A percentile compares a stretch with the other conserved stretches of the same genome.
phyloP scores from a whole-genome alignment of 2,797 vertebrate genomes.

The Cuculus canorus region DNA sequence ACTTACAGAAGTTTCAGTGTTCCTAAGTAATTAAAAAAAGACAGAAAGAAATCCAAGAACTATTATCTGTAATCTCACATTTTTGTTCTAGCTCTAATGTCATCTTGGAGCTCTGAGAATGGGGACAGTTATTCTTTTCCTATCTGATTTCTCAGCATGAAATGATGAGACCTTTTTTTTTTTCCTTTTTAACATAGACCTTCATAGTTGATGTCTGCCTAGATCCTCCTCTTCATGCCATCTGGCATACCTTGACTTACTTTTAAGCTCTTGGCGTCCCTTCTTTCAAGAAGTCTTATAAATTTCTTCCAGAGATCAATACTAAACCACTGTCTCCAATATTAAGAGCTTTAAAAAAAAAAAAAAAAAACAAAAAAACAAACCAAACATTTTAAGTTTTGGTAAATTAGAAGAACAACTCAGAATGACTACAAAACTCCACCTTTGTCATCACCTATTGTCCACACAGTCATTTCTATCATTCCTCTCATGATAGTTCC shows the following conservation, averaged over 20 bases:
- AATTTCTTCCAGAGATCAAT: not conserved
- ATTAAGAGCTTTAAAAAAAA: not conserved
- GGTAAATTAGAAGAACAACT: not conserved
- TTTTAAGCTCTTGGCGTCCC: not conserved
- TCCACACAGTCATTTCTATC: not conserved
- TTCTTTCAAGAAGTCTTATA: not conserved
- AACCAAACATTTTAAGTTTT: not conserved
- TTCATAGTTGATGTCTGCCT: not conserved
- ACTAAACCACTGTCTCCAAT: not conserved
- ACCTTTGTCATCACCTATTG: not conserved
- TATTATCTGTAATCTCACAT: not conserved
- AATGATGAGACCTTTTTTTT: not conserved
- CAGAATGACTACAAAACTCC: not conserved
- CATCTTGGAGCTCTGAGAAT: not conserved
- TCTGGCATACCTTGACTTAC: not conserved
- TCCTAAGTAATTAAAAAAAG: not conserved
- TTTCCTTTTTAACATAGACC: not conserved
- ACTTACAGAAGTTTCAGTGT: not conserved
- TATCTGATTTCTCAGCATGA: not conserved
- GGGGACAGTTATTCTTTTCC: not conserved
- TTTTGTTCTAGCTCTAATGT: not conserved
- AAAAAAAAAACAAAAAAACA: too few relatives aligned
- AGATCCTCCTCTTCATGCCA: not conserved
- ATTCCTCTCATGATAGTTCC: not conserved
- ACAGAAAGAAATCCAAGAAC: not conserved